Evolutionary conservation across 2,888 invertebrate genomes (phyloP).

Genomic region (Cetonia aurata): DNA sequence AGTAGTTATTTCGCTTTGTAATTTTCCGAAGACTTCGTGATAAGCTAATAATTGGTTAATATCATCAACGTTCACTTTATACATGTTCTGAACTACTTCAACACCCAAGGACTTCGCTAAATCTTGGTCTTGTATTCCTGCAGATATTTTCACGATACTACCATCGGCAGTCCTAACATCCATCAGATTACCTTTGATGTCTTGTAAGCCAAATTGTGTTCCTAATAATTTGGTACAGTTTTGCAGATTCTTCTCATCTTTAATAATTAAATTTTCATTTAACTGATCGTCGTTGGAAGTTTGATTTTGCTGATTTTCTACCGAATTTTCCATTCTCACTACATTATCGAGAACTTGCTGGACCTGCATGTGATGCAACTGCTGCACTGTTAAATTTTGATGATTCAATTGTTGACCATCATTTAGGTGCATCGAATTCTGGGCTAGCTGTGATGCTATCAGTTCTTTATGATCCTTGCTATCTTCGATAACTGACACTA

Average conservation of each 20-base stretch:
- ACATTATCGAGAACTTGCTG: conserved; percentile 71
- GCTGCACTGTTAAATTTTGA: conserved; percentile 62
- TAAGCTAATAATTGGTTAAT: conserved; percentile 86
- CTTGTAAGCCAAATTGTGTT: conserved; percentile 63
- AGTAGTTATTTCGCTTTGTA: conserved; percentile 72
- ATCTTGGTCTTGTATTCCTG: conserved; percentile 73
- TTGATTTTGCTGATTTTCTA: conserved; percentile 69
- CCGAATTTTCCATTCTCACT: conserved; percentile 63
- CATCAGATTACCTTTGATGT: conserved; percentile 70
- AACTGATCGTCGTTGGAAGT: conserved; percentile 69
- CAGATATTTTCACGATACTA: conserved; percentile 80
- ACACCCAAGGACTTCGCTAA: conserved; percentile 72
- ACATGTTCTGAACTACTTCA: conserved; percentile 85
- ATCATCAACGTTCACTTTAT: conserved; percentile 87
- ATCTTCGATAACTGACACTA: conserved; percentile 66
- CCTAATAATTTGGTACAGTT: conserved; percentile 68
- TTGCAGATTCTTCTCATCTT: conserved; percentile 72
- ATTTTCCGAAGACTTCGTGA: conserved; percentile 86
- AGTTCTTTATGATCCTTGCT: conserved; percentile 64
- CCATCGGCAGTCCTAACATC: conserved; percentile 77
- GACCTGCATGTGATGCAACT: conserved; percentile 68
- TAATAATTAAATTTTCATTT: conserved; percentile 60
- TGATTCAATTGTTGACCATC: conserved; percentile 68
- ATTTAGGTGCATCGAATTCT: conserved; percentile 67
- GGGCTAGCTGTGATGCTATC: conserved; percentile 60